Base-by-base conservation (phyloP, 2,113 vertebrate genomes). In the Oryzias melastigma region DNA sequence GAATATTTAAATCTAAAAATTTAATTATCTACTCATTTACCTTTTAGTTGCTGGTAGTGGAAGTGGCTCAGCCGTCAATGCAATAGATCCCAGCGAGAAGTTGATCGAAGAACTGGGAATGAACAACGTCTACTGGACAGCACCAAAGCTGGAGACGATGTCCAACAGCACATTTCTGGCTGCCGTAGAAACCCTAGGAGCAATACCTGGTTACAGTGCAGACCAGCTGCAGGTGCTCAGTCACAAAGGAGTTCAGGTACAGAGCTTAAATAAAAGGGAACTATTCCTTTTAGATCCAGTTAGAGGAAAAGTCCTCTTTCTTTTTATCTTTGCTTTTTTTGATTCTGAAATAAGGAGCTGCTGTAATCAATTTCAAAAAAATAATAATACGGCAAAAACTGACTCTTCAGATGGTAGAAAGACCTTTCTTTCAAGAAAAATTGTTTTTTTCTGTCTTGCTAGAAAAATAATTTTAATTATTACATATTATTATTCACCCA, bases 161-260 rank as follows among this genome's bases (percentile, higher is more conserved):
- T 53, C 78, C 5, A 1, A 1, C 0, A 14, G 64, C 17, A 87
- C 61, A 2, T 92, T 91, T 40, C 7, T 0, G 1, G 53, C 47
- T 0, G 52, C 60, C 4, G 40, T 86, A 7, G 83, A 88, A 18
- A 73, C 5, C 18, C 80, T 92, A 1, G 90, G 87, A 5, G 16
- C 4, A 8, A n/a, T 90, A 18, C 0, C 16, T 1, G 48, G 55
- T 68, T 92, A 65, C 53, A 80, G 3, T 5, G 14, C 15, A 17
- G 60, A 85, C 0, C 89, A 91, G 35, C 82, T 91, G 46, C 19
- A 20, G 1, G 73, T 55, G 4, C 84, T 92, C 15, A 12, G 1
- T 4, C 12, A 51, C 43, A 91, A 88, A 68, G 75, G 71, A 17
- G 8, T n/a, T 5, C 14, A 86, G 90, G 90, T 91, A 82, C 10